phyloP scores from a whole-genome alignment of 2,113 vertebrate genomes.

The Oreochromis niloticus region DNA sequence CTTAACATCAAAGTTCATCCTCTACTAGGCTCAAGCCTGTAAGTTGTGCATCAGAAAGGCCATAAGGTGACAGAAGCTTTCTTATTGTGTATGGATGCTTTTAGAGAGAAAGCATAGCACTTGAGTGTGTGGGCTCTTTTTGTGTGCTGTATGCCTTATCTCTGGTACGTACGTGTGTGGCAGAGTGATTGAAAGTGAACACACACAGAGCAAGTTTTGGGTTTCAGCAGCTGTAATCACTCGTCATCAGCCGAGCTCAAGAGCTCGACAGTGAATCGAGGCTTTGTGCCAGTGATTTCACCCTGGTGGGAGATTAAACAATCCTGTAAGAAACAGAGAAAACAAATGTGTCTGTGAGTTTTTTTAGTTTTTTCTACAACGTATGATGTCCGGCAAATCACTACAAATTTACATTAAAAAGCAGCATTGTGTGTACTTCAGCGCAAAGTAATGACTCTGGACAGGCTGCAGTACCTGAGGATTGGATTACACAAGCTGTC shows the following conservation, averaged over 20 bases:
- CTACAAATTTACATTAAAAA: background rate
- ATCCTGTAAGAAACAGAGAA: background rate
- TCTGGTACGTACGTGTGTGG: background rate
- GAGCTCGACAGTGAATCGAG: background rate
- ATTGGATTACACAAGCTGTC: conserved; percentile 40
- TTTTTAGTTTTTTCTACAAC: background rate
- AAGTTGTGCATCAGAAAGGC: background rate
- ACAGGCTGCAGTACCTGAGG: background rate
- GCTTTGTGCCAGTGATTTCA: background rate
- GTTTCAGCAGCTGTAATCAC: conserved; percentile 44
- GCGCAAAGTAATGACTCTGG: conserved; percentile 1
- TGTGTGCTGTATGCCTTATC: background rate
- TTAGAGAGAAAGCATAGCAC: background rate
- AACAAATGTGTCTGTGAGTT: background rate
- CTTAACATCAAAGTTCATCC: background rate
- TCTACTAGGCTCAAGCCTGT: background rate
- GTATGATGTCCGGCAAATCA: background rate
- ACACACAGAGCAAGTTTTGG: conserved; percentile 21
- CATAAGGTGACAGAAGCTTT: conserved; percentile 32
- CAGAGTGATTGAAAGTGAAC: conserved; percentile 24
- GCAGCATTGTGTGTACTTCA: background rate
- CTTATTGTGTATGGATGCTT: background rate
- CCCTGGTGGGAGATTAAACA: background rate
- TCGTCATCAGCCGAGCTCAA: conserved; percentile 20
- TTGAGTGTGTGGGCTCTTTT: background rate